Percentiles rank a stretch among this genome's conserved stretches.
phyloP scores from a whole-genome alignment of 2,113 vertebrate genomes.

The Thunnus thynnus region DNA sequence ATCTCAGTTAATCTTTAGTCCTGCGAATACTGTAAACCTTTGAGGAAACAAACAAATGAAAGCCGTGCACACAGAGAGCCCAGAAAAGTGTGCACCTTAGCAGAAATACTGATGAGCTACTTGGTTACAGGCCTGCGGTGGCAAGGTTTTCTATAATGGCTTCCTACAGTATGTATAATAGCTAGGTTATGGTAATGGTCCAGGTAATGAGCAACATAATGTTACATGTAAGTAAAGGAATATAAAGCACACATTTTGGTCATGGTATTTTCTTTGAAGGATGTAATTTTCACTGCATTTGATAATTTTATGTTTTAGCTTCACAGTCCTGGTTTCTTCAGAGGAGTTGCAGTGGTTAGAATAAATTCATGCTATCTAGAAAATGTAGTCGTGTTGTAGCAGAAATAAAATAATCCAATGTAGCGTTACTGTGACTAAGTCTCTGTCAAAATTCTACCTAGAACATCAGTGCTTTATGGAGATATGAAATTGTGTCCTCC shows the following conservation, averaged over 20 bases:
- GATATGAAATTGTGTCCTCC: slow-evolving; percentile 38
- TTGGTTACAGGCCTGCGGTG: slow-evolving; percentile 68
- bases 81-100: slow-evolving; percentile 70
- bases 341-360: slow-evolving; percentile 56
- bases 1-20: slow-evolving; percentile 46
- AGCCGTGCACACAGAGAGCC: slow-evolving; percentile 34
- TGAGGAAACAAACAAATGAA: slow-evolving; percentile 60
- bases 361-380: slow-evolving; percentile 46
- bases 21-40: slow-evolving; percentile 57
- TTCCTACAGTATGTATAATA: slow-evolving; percentile 62
- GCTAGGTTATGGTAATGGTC: slow-evolving; percentile 64
- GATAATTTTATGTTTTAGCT: slow-evolving; percentile 49
- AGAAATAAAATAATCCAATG: slow-evolving; percentile 50
- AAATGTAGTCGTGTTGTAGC: slow-evolving; percentile 36
- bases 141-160: slow-evolving; percentile 69
- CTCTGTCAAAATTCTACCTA: slow-evolving; percentile 23
- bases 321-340: slow-evolving; percentile 24
- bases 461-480: slow-evolving; percentile 34
- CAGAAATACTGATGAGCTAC: slow-evolving; percentile 80
- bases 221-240: slow-evolving; percentile 64
- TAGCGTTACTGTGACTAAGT: slow-evolving; percentile 44
- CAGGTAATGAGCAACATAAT: slow-evolving; percentile 76
- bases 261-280: slow-evolving; percentile 57
- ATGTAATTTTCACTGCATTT: slow-evolving; percentile 59
- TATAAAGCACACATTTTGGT: slow-evolving; percentile 58